Percentiles rank a stretch among this genome's conserved stretches.
Conservation (phyloP, 2,113 vertebrate genomes). For the Cepphus grylle region DNA sequence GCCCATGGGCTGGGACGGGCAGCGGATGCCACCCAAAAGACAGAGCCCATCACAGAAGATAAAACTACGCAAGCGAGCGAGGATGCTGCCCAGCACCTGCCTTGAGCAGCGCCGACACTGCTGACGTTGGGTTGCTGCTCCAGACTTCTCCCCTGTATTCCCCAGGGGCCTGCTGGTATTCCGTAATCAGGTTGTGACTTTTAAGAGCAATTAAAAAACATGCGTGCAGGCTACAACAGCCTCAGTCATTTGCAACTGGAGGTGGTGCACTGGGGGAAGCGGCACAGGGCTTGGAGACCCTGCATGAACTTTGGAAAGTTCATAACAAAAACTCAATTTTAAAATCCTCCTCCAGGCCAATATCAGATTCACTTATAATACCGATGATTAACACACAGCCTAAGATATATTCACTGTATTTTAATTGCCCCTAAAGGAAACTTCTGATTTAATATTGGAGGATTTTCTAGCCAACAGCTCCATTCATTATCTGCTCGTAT, state of each 20-base stretch:
- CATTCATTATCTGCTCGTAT: constrained; percentile 6
- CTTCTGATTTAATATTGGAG: constrained; percentile 35
- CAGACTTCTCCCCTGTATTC: neutral
- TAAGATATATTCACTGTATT: neutral
- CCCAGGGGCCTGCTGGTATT: neutral
- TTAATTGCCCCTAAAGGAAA: constrained; percentile 42
- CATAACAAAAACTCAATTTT: neutral
- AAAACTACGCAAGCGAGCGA: accelerated
- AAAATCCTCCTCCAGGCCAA: constrained; percentile 2
- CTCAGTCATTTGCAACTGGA: neutral
- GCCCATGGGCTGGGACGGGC: neutral
- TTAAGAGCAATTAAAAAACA: neutral
- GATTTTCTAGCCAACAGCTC: constrained; percentile 30
- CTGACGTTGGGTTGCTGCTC: neutral
- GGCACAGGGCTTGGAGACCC: neutral
- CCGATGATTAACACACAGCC: constrained; percentile 32
- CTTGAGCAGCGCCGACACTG: neutral
- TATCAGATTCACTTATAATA: neutral
- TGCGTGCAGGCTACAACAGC: neutral
- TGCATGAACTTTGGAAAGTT: neutral
- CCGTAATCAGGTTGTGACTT: neutral
- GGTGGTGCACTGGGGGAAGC: neutral
- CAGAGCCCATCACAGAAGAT: neutral
- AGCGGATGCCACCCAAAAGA: neutral
- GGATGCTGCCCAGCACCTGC: neutral